Conservation (phyloP, 1,140 invertebrate species). For the Aphis gossypii region DNA sequence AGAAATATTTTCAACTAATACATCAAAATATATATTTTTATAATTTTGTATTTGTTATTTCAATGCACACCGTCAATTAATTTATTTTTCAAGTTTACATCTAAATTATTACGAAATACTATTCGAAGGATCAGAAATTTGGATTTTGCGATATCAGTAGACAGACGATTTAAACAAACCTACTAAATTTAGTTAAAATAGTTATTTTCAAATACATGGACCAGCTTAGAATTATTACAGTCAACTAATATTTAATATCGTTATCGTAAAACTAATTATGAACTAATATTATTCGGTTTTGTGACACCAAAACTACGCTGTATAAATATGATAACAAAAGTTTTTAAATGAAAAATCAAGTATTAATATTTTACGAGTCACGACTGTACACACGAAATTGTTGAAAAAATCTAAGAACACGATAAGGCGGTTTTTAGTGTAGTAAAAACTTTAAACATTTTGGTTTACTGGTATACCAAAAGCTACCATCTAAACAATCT, state of each 20-base stretch:
- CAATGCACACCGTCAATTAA: background rate
- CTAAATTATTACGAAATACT: background rate
- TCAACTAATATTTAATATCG: background rate
- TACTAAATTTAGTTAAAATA: background rate
- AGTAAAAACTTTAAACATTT: background rate
- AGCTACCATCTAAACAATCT: no score
- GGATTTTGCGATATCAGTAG: background rate
- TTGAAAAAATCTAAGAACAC: background rate
- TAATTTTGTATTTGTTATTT: background rate
- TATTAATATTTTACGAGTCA: background rate
- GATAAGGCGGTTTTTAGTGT: background rate
- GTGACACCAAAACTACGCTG: background rate
- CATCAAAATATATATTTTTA: background rate
- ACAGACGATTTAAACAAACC: no score
- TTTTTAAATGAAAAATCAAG: background rate
- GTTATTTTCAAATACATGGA: no score
- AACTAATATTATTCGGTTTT: background rate
- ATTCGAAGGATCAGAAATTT: background rate
- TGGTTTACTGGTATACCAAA: no score
- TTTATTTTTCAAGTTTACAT: background rate
- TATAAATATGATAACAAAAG: background rate
- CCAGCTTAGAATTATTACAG: background rate
- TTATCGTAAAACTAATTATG: background rate
- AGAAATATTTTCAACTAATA: no score
- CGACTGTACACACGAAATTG: background rate